Percentiles rank a stretch among this genome's conserved stretches.
These are phyloP conservation scores for Mugil cephalus DNA, from an alignment of 2,113 vertebrate genomes.

Conservation along the genomic window DNA sequence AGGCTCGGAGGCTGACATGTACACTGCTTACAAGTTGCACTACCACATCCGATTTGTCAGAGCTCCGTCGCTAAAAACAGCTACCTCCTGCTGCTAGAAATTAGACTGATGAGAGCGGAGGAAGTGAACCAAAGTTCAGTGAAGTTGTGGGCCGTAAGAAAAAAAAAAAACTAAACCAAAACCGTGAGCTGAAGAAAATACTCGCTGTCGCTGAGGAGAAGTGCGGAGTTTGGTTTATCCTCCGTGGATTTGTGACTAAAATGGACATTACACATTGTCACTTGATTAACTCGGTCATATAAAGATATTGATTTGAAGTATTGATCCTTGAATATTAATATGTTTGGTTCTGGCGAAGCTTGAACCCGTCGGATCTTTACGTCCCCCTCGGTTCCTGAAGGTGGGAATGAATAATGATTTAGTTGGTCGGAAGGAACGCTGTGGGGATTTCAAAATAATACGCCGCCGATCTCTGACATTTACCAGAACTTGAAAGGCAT, in stretches of 20 bases:
- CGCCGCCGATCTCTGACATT: constrained; percentile 6
- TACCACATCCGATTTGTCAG: neutral
- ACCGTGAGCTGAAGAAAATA: neutral
- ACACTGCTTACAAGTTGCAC: neutral
- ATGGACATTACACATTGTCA: neutral
- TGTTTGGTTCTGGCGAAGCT: neutral
- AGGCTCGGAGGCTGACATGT: neutral
- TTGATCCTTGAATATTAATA: neutral
- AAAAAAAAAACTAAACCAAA: neutral
- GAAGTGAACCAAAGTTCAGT: neutral
- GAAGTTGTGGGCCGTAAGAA: neutral
- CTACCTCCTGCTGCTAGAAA: neutral
- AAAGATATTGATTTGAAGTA: neutral
- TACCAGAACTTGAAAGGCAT: constrained; percentile 18
- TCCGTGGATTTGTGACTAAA: neutral
- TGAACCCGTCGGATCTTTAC: neutral
- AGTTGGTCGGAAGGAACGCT: neutral
- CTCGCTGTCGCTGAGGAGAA: too few relatives aligned
- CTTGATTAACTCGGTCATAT: neutral
- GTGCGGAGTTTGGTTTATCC: too few relatives aligned
- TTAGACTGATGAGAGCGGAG: neutral
- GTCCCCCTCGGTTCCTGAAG: neutral
- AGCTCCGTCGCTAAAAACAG: neutral
- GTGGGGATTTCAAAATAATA: constrained; percentile 4
- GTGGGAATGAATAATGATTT: constrained; percentile 1